A percentile compares a stretch with the other conserved stretches of the same genome.
phyloP scores from a whole-genome alignment of 1,140 invertebrate species.

The Arion vulgaris region DNA sequence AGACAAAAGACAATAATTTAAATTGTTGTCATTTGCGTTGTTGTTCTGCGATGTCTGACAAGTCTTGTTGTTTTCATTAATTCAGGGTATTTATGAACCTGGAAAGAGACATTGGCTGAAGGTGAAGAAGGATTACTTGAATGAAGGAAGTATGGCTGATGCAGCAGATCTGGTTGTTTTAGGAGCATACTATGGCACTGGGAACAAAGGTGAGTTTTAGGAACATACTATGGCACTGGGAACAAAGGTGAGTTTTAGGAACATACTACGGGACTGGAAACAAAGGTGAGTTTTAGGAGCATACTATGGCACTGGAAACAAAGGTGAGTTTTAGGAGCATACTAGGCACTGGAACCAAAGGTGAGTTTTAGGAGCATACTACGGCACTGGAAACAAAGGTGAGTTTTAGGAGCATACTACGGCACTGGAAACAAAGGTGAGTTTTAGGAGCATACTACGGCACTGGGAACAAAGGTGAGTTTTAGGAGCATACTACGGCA shows the following conservation, averaged over 20 bases:
- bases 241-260: constrained; percentile 68
- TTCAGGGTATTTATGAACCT: constrained; percentile 87
- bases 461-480: background rate
- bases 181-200: constrained; percentile 94
- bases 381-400: background rate
- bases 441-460: background rate
- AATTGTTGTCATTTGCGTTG: too few relatives aligned
- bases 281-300: too few relatives aligned
- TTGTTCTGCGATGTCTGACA: too few relatives aligned
- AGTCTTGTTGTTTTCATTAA: too few relatives aligned
- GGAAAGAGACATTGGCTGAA: constrained; percentile 96
- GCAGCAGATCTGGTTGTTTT: constrained; percentile 92
- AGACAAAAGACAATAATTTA: too few relatives aligned
- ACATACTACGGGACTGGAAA: too few relatives aligned
- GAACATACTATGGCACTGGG: constrained; percentile 94
- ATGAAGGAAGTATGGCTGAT: constrained; percentile 93
- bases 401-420: constrained; percentile 81
- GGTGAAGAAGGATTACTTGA: constrained; percentile 95
- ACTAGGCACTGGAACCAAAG: constrained; percentile 80
- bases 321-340: too few relatives aligned
- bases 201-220: constrained; percentile 87
- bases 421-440: constrained; percentile 90
- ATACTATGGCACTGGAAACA: too few relatives aligned
- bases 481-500: constrained; percentile 87
- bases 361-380: constrained; percentile 60